Evolutionary conservation across 1,140 invertebrate genomes (phyloP).

Genomic region (Chironomus striatipennis): DNA sequence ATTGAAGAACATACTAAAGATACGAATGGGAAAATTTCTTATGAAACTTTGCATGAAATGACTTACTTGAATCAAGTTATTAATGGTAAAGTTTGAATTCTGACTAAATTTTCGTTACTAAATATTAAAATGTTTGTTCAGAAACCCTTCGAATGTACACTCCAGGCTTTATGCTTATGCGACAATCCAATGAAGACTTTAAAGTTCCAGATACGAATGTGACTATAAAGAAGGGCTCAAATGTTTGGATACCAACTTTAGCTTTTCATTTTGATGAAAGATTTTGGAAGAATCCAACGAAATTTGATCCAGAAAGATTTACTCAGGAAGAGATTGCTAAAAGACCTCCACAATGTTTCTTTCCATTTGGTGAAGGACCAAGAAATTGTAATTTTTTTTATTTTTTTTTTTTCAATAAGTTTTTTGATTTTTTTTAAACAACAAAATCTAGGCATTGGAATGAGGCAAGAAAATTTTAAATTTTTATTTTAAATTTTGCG

Average conservation of each 20-base stretch:
- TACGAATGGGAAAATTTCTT: conserved; percentile 31
- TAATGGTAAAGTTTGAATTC: conserved; percentile 39
- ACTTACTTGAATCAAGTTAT: conserved; percentile 36
- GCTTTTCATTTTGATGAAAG: not conserved
- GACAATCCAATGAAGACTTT: conserved; percentile 42
- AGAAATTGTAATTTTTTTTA: no score
- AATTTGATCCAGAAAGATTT: conserved; percentile 24
- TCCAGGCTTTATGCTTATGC: conserved; percentile 41
- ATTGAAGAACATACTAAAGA: conserved; percentile 34
- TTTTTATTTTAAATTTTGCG: no score
- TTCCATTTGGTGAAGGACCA: conserved; percentile 55
- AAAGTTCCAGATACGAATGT: conserved; percentile 42
- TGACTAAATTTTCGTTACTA: no score
- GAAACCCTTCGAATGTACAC: conserved; percentile 54
- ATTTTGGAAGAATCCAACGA: conserved; percentile 17
- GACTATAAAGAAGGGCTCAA: conserved; percentile 39
- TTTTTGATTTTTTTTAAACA: no score
- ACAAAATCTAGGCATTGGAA: no score
- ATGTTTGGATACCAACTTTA: conserved; percentile 29
- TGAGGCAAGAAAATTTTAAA: no score
- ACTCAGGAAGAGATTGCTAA: conserved; percentile 3
- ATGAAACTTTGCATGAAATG: conserved; percentile 36
- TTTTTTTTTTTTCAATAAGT: no score
- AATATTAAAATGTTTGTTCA: conserved; percentile 30
- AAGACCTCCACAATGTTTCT: conserved; percentile 31